Evolutionary conservation across 2,113 vertebrate genomes (phyloP).

Genomic region (Willisornis vidua): DNA sequence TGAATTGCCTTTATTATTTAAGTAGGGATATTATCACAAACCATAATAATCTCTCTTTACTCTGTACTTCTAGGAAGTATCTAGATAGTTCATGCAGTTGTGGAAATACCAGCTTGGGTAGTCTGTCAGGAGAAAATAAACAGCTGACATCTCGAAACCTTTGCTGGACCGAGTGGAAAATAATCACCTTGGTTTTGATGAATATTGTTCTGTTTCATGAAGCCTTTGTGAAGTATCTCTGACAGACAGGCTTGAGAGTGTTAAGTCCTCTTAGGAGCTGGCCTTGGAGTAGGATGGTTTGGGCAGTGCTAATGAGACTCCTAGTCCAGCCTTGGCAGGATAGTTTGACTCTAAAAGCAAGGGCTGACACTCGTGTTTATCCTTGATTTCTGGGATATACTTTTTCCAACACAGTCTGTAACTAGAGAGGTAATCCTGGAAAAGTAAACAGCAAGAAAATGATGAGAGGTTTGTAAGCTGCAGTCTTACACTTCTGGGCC

Average conservation of each 20-base stretch:
- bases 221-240: neutral
- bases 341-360: neutral
- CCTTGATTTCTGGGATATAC: neutral
- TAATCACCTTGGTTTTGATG: neutral
- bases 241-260: neutral
- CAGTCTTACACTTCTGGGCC: neutral
- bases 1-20: slow-evolving; percentile 25
- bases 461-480: neutral
- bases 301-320: neutral
- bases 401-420: neutral
- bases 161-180: neutral
- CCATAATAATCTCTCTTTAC: neutral
- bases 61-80: neutral
- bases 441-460: neutral
- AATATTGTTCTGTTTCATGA: neutral
- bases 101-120: neutral
- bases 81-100: neutral
- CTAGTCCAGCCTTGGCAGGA: neutral
- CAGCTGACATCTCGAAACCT: neutral
- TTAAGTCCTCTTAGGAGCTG: neutral
- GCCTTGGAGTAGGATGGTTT: neutral
- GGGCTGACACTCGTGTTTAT: neutral
- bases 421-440: neutral
- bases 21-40: neutral
- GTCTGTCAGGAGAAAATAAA: neutral